Percentiles rank a stretch among this genome's conserved stretches.
Conservation (phyloP, 64 coral and sea anemone species). For the Hydrozoanthus tunicans region DNA sequence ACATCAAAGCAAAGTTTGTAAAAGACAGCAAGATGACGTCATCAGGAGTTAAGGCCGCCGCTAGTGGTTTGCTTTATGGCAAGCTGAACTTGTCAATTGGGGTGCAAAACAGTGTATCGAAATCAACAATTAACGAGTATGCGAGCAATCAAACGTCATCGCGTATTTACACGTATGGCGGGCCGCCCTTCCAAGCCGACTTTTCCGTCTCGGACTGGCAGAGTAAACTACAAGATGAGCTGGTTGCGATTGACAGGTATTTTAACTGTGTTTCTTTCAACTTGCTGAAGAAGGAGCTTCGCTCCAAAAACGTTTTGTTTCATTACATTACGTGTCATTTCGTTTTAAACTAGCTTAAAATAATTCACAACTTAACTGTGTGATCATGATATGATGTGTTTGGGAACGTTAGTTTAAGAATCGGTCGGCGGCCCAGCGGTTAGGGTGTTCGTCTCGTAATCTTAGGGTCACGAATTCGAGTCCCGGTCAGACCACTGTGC, state of each 20-base stretch:
- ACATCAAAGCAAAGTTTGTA: conserved; percentile 29
- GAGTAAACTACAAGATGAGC: conserved; percentile 32
- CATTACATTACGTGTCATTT: too few species aligned
- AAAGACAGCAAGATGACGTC: conserved; percentile 37
- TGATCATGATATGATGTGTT: too few species aligned
- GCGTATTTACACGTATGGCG: conserved; percentile 56
- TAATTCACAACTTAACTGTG: too few species aligned
- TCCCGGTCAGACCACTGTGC: too few species aligned
- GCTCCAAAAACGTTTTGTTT: too few species aligned
- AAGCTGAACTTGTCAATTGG: conserved; percentile 44
- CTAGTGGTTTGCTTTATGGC: conserved; percentile 39
- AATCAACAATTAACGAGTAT: conserved; percentile 32
- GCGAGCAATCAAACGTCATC: conserved; percentile 51
- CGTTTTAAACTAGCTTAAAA: too few species aligned
- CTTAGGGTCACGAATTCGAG: too few species aligned
- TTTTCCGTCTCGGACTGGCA: conserved; percentile 62
- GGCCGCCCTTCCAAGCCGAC: conserved; percentile 52
- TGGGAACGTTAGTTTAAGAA: too few species aligned
- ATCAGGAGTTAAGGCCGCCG: conserved; percentile 48
- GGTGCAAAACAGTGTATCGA: conserved; percentile 31
- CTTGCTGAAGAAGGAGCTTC: too few species aligned
- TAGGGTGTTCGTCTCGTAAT: too few species aligned
- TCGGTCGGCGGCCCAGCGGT: too few species aligned
- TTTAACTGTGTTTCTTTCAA: neutral
- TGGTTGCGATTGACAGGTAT: conserved; percentile 58